Evolutionary conservation across 2,888 invertebrate genomes (phyloP).

Genomic region (Exocentrus adspersus): DNA sequence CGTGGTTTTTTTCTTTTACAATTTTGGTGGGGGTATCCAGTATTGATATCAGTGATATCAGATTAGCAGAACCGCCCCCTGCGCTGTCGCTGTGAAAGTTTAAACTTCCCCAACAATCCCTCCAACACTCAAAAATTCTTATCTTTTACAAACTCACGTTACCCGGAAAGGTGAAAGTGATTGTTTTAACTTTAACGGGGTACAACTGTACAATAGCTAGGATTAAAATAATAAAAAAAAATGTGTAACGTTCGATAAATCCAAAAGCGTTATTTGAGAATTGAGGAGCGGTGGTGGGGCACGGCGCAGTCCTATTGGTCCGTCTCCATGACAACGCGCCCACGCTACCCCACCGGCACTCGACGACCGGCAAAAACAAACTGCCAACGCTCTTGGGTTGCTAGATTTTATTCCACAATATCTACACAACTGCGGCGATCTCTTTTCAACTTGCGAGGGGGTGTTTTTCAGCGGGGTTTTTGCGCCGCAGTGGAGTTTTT

Average conservation of each 20-base stretch:
- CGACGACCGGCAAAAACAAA: slow-evolving; percentile 59
- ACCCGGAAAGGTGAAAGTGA: background rate
- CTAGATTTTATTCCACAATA: slow-evolving; percentile 54
- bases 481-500: slow-evolving; percentile 54
- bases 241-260: slow-evolving; percentile 20
- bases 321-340: slow-evolving; percentile 59
- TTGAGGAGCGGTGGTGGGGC: slow-evolving; percentile 48
- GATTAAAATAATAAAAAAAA: slow-evolving; percentile 12
- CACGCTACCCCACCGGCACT: slow-evolving; percentile 52
- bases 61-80: slow-evolving; percentile 55
- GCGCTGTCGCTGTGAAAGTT: slow-evolving; percentile 40
- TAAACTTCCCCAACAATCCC: background rate
- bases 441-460: slow-evolving; percentile 52
- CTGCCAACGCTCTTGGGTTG: slow-evolving; percentile 54
- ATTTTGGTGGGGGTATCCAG: slow-evolving; percentile 51
- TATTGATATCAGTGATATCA: slow-evolving; percentile 63
- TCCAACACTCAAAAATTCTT: no score
- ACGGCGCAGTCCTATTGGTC: slow-evolving; percentile 52
- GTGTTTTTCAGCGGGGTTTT: slow-evolving; percentile 50
- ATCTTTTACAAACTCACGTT: no score
- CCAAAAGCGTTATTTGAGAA: slow-evolving; percentile 13
- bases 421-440: slow-evolving; percentile 52
- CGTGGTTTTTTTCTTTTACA: slow-evolving; percentile 57
- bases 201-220: slow-evolving; percentile 2
- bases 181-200: no score